phyloP scores from a whole-genome alignment of 1,140 invertebrate genomes.

The Chymomyza costata region DNA sequence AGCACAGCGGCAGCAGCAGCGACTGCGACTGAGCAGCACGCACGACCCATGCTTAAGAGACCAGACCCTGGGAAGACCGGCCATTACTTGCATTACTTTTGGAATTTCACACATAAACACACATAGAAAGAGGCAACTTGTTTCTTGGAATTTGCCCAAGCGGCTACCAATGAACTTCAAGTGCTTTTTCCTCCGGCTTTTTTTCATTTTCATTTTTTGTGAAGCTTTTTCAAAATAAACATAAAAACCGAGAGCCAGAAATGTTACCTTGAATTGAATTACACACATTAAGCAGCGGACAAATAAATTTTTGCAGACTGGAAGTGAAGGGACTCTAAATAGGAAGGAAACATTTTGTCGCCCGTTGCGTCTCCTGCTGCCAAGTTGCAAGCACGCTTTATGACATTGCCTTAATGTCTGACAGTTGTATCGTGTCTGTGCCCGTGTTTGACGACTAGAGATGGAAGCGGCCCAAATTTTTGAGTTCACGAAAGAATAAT shows the following conservation, averaged over 20 bases:
- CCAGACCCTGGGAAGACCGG: slow-evolving; percentile 11
- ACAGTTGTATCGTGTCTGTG: slow-evolving; percentile 17
- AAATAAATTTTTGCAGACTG: slow-evolving; percentile 41
- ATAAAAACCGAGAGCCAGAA: slow-evolving; percentile 16
- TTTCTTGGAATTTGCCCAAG: slow-evolving; percentile 53
- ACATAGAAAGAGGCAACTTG: slow-evolving; percentile 49
- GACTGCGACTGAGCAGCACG: slow-evolving; percentile 6
- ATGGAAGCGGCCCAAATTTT: too few relatives aligned
- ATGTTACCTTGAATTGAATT: slow-evolving; percentile 39
- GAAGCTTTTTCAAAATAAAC: slow-evolving; percentile 31
- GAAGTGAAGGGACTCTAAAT: slow-evolving; percentile 13
- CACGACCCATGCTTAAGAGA: slow-evolving; percentile 2
- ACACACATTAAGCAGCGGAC: slow-evolving; percentile 31
- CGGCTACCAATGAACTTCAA: slow-evolving; percentile 35
- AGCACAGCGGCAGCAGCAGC: slow-evolving; percentile 26
- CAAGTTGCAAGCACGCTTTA: slow-evolving; percentile 25
- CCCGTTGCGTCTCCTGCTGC: slow-evolving; percentile 20
- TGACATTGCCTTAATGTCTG: slow-evolving; percentile 39
- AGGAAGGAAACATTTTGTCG: slow-evolving; percentile 54
- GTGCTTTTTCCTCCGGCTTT: slow-evolving; percentile 45
- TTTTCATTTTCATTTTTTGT: slow-evolving; percentile 13
- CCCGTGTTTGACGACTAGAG: slow-evolving; percentile 22
- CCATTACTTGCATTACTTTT: slow-evolving; percentile 62
- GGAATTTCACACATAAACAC: slow-evolving; percentile 47
- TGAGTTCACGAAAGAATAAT: too few relatives aligned